phyloP scores from a whole-genome alignment of 2,797 vertebrate species.

The Podargus strigoides region DNA sequence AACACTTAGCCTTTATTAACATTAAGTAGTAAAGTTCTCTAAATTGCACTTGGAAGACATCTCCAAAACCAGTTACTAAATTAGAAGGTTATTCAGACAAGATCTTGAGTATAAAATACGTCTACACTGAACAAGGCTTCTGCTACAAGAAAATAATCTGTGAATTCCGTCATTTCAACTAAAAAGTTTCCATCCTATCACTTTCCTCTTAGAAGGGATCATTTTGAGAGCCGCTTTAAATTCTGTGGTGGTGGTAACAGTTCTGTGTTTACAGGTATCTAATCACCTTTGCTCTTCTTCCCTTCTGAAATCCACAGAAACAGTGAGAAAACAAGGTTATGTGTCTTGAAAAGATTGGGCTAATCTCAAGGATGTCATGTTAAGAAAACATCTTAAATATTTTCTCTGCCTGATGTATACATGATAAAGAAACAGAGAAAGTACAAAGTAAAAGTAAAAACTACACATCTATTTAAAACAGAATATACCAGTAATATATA shows the following conservation, averaged over 20 bases:
- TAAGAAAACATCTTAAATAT: not conserved
- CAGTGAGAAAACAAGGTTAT: not conserved
- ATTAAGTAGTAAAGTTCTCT: not conserved
- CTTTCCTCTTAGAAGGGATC: not conserved
- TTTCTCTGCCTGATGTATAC: not conserved
- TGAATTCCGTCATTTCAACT: not conserved
- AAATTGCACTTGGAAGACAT: not conserved
- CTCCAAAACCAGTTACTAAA: not conserved
- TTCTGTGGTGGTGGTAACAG: not conserved
- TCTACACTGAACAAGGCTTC: not conserved
- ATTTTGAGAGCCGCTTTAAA: not conserved
- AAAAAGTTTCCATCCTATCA: not conserved
- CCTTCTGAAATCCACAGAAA: not conserved
- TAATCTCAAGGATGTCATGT: not conserved
- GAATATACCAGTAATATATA: not conserved
- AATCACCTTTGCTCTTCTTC: not conserved
- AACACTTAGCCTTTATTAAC: not conserved
- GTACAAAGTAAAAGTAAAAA: not conserved
- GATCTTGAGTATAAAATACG: not conserved
- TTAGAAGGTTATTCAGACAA: not conserved
- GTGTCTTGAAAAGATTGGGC: not conserved
- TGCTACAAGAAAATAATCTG: not conserved
- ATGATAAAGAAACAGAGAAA: not conserved
- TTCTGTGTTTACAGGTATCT: not conserved
- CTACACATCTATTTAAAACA: not conserved